Conservation (phyloP, 2,888 invertebrate species). For the Hetaerina titia region DNA sequence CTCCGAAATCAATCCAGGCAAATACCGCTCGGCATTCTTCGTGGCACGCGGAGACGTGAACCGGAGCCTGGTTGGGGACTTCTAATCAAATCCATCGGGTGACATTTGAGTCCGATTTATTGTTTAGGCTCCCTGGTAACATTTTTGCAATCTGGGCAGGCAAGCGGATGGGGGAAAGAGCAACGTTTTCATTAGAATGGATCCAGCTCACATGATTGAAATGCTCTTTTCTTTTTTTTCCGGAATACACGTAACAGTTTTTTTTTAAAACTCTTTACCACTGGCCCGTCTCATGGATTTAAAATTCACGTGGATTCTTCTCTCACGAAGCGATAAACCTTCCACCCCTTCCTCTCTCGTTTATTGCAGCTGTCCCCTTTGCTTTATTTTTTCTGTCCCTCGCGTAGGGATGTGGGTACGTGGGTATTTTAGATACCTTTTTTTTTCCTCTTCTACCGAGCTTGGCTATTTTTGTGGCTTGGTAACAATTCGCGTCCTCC, state of each 20-base stretch:
- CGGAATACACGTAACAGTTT: neutral
- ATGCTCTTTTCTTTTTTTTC: neutral
- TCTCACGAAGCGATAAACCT: neutral
- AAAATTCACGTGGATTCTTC: neutral
- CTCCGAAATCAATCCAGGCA: no score
- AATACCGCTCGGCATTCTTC: no score
- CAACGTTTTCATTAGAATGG: conserved; percentile 8
- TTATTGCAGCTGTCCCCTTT: neutral
- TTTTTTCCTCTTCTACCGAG: neutral
- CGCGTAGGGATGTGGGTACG: neutral
- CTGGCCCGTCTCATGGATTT: neutral
- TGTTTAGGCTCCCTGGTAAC: neutral
- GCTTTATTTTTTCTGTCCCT: neutral
- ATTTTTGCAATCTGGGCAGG: neutral
- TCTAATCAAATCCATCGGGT: neutral
- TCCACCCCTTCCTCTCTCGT: neutral
- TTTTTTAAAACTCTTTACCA: neutral
- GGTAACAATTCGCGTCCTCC: neutral
- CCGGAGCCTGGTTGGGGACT: neutral
- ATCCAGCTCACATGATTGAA: neutral
- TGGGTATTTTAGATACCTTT: neutral
- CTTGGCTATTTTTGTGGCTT: neutral
- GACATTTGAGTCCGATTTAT: conserved; percentile 2
- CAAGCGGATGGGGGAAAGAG: neutral
- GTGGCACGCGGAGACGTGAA: no score